phyloP scores from a whole-genome alignment of 1,140 invertebrate genomes.

The Glossosoma conforme region DNA sequence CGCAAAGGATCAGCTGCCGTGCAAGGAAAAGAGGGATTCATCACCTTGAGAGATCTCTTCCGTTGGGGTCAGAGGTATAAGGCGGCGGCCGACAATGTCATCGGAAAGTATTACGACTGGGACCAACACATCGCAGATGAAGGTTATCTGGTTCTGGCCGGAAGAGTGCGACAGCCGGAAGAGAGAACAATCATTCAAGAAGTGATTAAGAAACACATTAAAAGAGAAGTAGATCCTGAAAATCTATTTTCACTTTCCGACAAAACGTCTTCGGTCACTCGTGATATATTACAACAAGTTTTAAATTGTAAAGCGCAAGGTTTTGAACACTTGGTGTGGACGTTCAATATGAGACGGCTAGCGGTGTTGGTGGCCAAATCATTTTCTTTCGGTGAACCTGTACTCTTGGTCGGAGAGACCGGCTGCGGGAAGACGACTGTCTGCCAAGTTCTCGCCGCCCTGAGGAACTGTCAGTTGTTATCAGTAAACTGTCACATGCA shows the following conservation, averaged over 20 bases:
- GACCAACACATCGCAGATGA: slow-evolving; percentile 96
- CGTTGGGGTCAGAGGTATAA: slow-evolving; percentile 95
- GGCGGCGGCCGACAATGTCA: slow-evolving; percentile 54
- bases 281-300: slow-evolving; percentile 64
- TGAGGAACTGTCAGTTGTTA: slow-evolving; percentile 62
- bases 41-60: slow-evolving; percentile 93
- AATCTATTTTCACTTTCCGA: slow-evolving; percentile 72
- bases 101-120: slow-evolving; percentile 80
- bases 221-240: slow-evolving; percentile 66
- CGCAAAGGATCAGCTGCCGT: slow-evolving; percentile 83
- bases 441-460: slow-evolving; percentile 78
- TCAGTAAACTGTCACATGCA: slow-evolving; percentile 98
- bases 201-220: slow-evolving; percentile 82
- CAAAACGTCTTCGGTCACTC: slow-evolving; percentile 73
- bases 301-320: slow-evolving; percentile 48
- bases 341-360: slow-evolving; percentile 82
- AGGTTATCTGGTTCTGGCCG: slow-evolving; percentile 91
- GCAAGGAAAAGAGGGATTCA: slow-evolving; percentile 91
- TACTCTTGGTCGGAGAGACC: slow-evolving; percentile 95
- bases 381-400: slow-evolving; percentile 88
- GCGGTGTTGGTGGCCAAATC: slow-evolving; percentile 89
- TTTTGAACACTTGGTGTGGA: slow-evolving; percentile 90
- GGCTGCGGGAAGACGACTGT: slow-evolving; percentile 98
- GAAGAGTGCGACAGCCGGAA: slow-evolving; percentile 81
- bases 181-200: slow-evolving; percentile 72